These are phyloP conservation scores for Hylia prasina DNA, from an alignment of 2,113 vertebrate genomes.

Conservation along the genomic window DNA sequence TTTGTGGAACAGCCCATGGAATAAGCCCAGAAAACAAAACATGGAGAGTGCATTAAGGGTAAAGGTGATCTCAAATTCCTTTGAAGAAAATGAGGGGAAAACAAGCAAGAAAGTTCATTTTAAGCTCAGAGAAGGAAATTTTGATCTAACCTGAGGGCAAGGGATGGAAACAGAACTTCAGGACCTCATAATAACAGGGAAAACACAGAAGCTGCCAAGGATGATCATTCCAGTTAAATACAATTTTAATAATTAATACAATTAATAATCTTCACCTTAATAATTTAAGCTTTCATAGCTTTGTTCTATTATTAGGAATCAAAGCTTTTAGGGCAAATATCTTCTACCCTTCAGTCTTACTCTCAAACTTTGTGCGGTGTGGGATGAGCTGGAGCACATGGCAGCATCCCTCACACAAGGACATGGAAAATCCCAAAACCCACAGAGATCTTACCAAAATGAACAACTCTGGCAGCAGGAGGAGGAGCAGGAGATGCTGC, in stretches of 20 bases:
- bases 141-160: neutral
- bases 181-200: neutral
- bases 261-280: slow-evolving; percentile 29
- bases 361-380: neutral
- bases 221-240: neutral
- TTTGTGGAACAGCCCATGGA: neutral
- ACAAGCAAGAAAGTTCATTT: neutral
- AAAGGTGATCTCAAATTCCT: neutral
- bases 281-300: slow-evolving; percentile 29
- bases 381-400: accelerated
- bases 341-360: neutral
- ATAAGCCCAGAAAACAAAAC: neutral
- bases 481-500: neutral
- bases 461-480: neutral
- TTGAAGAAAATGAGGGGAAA: neutral
- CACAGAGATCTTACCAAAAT: accelerated
- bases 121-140: neutral
- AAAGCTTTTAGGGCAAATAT: neutral
- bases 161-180: neutral
- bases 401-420: neutral
- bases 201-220: neutral
- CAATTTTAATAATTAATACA: slow-evolving; percentile 42
- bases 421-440: neutral
- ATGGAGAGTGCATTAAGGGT: accelerated
- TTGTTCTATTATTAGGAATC: slow-evolving; percentile 8